These are phyloP conservation scores for Mesodorylaimus sp. DNA, from an alignment of 2,888 invertebrate species.

Conservation along the genomic window DNA sequence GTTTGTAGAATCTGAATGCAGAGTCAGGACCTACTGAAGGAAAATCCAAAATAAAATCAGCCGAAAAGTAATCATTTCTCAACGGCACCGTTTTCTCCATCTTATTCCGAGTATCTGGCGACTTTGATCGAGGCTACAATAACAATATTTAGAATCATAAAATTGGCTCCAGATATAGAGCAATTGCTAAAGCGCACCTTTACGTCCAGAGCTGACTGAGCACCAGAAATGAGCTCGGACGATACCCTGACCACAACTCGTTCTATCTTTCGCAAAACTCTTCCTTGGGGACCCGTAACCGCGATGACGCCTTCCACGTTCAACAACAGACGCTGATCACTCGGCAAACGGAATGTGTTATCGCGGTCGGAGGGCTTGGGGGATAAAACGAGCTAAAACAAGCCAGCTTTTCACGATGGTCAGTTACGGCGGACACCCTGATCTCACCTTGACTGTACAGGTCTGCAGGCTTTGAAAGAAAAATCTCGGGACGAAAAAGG, in stretches of 20 bases:
- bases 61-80: neutral
- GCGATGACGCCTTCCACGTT: conserved; percentile 8
- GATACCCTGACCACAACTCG: neutral
- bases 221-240: too few species aligned
- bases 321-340: conserved; percentile 1
- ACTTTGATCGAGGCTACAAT: too few species aligned
- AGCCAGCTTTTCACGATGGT: neutral
- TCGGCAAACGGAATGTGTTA: neutral
- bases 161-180: too few species aligned
- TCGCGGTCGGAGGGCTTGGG: neutral
- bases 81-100: neutral
- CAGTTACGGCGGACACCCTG: neutral
- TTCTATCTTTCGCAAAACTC: neutral
- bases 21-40: neutral
- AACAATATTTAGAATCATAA: neutral
- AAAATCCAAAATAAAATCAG: neutral
- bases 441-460: conserved; percentile 1
- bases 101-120: neutral
- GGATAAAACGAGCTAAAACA: neutral
- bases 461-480: conserved; percentile 6
- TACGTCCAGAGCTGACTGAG: too few species aligned
- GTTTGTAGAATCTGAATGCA: neutral
- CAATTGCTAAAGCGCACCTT: too few species aligned
- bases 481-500: conserved; percentile 6
- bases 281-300: neutral